These are phyloP conservation scores for Heliothis peltigera DNA, from an alignment of 2,888 invertebrate genomes.

Conservation along the genomic window DNA sequence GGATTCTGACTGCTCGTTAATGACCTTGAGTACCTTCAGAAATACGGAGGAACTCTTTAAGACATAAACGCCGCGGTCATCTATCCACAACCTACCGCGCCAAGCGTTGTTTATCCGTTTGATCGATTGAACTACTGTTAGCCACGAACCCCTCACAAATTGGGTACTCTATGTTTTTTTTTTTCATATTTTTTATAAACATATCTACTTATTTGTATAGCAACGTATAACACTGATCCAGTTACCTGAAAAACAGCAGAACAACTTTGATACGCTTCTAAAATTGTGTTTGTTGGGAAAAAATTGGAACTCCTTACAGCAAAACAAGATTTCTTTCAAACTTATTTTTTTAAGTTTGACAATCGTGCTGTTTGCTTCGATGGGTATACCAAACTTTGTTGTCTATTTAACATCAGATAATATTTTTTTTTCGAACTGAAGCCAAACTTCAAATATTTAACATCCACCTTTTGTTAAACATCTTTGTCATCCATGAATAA, in stretches of 20 bases:
- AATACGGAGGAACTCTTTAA: no score
- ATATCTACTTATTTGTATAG: slow-evolving; percentile 1
- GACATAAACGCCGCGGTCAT: no score
- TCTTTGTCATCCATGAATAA: no score
- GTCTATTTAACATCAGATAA: slow-evolving; percentile 6
- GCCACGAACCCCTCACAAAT: no score
- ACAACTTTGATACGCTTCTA: slow-evolving; percentile 45
- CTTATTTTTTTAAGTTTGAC: slow-evolving; percentile 31
- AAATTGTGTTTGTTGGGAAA: slow-evolving; percentile 50
- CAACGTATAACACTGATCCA: background rate
- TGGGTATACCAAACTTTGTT: slow-evolving; percentile 19
- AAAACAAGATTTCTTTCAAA: slow-evolving; percentile 49
- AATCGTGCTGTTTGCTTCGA: slow-evolving; percentile 10
- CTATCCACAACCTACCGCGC: no score
- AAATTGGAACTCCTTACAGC: slow-evolving; percentile 20
- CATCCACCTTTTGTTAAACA: no score
- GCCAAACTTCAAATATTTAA: no score
- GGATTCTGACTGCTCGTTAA: no score
- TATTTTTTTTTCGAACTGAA: background rate
- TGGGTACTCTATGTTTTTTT: no score
- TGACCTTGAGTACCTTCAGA: no score
- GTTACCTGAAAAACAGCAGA: slow-evolving; percentile 4
- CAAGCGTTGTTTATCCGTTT: no score
- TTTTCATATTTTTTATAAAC: background rate
- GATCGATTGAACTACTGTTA: no score